Evolutionary conservation across 2,113 vertebrate species (phyloP), one percentile per base, ranked within the genome.

Genomic region (Dromiciops gliroides): DNA sequence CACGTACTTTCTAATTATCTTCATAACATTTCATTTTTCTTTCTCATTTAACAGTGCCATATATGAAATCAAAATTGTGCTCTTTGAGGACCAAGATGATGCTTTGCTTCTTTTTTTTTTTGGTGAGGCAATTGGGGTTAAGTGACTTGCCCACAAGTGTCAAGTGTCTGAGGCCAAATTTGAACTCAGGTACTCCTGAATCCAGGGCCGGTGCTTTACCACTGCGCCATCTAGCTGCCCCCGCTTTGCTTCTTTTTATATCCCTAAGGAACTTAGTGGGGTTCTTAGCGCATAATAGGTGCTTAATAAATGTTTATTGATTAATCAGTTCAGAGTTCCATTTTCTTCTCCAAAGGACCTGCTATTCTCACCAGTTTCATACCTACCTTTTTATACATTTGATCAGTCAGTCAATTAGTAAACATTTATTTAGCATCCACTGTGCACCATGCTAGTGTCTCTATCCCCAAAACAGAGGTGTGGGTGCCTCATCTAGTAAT

Each of bases 301-400:
- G 19, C n/a, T 75, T 75, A 75, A 75, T 75, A 44, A 67, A 56
- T 67, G 14, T 75, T 75, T n/a, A n/a, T 75, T 75, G 3, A 37
- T 37, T 14, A 12, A 37, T 19, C 92, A 90, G 94, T 37, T 26
- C 11, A 1, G 28, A 93, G 94, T 48, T 88, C 1, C 48, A 22
- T 95, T 97, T 96, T 90, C 95, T 96, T 93, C 51, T 50, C 23
- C 37, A 93, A 96, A 93, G 47, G 50, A 95, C 50, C 89, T 56
- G 51, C 2, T 37, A 3, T 90, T 53, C 44, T 47, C 92, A 28
- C 52, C 50, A 94, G 44, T 49, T 51, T 47, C 19, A 8, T 90
- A n/a, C 1, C 49, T 24, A 60, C 10, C 88, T 92, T 88, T 48
- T 37, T 91, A 50, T 22, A 60, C 49, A 92, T 89, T 44, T 92